Base-by-base conservation (phyloP, 2,797 vertebrate genomes). In the Clarias platycephalus region DNA sequence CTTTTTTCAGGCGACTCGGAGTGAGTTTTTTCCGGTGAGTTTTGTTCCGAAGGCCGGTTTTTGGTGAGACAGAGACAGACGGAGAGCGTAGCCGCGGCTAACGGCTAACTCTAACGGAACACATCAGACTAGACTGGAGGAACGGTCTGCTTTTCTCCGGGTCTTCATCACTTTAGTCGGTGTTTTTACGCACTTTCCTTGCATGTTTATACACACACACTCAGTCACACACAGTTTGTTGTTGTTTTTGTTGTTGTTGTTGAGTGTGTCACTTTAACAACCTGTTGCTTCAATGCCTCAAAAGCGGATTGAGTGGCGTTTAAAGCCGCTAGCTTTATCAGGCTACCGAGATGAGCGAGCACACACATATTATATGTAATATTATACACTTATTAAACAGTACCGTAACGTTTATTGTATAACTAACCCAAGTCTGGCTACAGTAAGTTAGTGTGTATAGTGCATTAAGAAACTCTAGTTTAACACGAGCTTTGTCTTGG, bases 31-130 rank as follows among this genome's bases (percentile, higher is more conserved):
- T 70, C 5, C 5, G n/a, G n/a, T n/a, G 16, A 60, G 5, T 79
- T 78, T 70, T 57, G 64, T 31, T 44, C 4, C 24, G 20, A 70
- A 84, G 34, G 55, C n/a, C 63, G 16, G 53, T 44, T 64, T 34
- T 0, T 83, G 28, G 57, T 49, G 58, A 16, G 37, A 40, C 28
- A 74, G 8, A n/a, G 22, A 58, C 44, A 49, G 44, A 12, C 44
- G 44, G 44, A 49, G 44, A 49, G 44, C 44, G 44, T 82, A 82
- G 81, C 81, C 1, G 60, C 34, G 70, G 83, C 83, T 84, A 84
- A 84, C 55, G 83, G 83, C 62, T 74, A 83, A 83, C 81, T 22
- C n/a, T 26, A 49, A 44, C 34, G 74, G 57, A 57, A 22, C 26
- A 4, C 18, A 28, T 60, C 53, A 24, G 9, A 34, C 22, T n/a